Base-by-base conservation (phyloP, 2,113 vertebrate genomes). In the Hymenochirus boettgeri region DNA sequence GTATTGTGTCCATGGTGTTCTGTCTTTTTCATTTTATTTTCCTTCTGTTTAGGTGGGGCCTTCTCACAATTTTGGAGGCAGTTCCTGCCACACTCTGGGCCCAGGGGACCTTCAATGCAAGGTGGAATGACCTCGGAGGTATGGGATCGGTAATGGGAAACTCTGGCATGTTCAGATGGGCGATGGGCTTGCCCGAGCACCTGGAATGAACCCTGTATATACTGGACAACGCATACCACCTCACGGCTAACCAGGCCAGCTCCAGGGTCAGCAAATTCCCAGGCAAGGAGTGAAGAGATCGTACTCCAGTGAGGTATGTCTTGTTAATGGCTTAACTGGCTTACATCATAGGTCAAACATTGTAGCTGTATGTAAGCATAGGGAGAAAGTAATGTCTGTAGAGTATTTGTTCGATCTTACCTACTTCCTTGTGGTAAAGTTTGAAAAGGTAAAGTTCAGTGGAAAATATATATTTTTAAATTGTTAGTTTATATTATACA, bases 51-150 rank as follows among this genome's bases (percentile, higher is more conserved):
- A 98, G 95, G 90, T 98, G 85, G 88, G 91, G 7, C 76, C 92
- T 0, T 88, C 90, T 31, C 90, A 94, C 75, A 84, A 93, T 24
- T 97, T 93, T 72, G 84, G 81, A 79, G 90, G 82, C 95, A 96
- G 77, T 97, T 96, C 82, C 73, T 97, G 72, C 90, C 91, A 31
- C 95, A 94, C 10, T 74, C 89, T 0, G 90, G 87, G 2, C 88
- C 95, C 23, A 88, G 93, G 0, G 92, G 92, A 10, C 88, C 91
- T 2, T 76, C 78, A 1, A 71, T 77, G 3, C 77, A 80, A 2
- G 54, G 64, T 15, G 66, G 76, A 63, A 79, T 89, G 79, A 86
- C 70, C 61, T 73, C 86, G 73, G 77, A 2, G 65, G 77, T 47
- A 73, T 89, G 72, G 81, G 78, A 1, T 76, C 78, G 1, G 76